Evolutionary conservation across 2,113 vertebrate species (phyloP), one percentile per base, ranked within the genome.

Genomic region (Falco punctatus): DNA sequence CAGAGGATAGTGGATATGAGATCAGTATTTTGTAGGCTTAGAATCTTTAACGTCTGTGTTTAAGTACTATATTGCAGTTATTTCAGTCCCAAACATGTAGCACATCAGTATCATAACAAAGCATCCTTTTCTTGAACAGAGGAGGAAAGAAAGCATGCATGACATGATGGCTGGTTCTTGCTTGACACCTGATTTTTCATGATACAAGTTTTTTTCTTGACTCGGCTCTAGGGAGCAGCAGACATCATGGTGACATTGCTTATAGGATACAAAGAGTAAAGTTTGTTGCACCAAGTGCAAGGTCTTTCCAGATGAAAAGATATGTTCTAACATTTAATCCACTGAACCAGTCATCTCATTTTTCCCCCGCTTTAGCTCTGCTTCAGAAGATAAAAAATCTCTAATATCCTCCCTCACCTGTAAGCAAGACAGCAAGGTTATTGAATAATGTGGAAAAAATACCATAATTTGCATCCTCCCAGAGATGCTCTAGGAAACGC

Each of bases 361-460:
- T 57, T 3, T 38, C 54, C 44, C 27, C 38, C 6, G 4, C 22
- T 83, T 83, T 10, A 81, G 32, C 58, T 83, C 35, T 73, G 64
- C 40, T 84, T 77, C 84, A 83, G 67, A 64, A 91, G 67, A 89
- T 82, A 84, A 55, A 91, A 81, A 81, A 84, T 86, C 67, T 61
- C 54, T 55, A 89, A 81, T 93, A 89, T 91, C 73, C 58, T 87
- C 58, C 75, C 79, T 91, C 17, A 86, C n/a, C 48, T 88, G 42
- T 52, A 58, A 72, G 57, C 42, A 48, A 59, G 67, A 80, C 30
- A 82, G 22, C 46, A 55, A 72, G 11, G 23, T 64, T 89, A 89
- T 33, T 77, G 24, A 86, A 52, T 77, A 40, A 59, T 3, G 2
- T 30, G 71, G 71, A 18, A 7, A 83, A 83, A 92, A 82, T 9